Percentiles rank a stretch among this genome's conserved stretches.
Evolutionary conservation across 2,797 vertebrate species (phyloP).

Genomic region (Choloepus didactylus): DNA sequence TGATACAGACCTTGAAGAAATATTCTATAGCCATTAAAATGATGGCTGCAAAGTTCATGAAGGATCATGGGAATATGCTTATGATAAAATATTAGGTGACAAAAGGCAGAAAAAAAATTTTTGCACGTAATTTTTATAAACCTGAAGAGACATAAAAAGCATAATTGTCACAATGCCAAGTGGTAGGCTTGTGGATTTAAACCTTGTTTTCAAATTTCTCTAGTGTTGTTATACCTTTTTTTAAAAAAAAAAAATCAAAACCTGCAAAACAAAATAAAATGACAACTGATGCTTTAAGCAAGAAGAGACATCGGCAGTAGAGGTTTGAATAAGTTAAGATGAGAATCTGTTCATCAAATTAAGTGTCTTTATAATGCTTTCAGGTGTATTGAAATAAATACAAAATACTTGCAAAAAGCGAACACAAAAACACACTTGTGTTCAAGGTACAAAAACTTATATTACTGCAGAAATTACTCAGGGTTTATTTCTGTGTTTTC

Average conservation of each 20-base stretch:
- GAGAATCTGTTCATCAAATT: background rate
- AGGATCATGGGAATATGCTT: slow-evolving; percentile 63
- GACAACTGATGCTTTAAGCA: background rate
- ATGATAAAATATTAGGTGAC: slow-evolving; percentile 63
- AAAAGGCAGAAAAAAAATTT: slow-evolving; percentile 54
- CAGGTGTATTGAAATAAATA: slow-evolving; percentile 13
- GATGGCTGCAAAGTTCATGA: slow-evolving; percentile 62
- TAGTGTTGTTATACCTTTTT: slow-evolving; percentile 25
- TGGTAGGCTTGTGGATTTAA: background rate
- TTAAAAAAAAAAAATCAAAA: no score
- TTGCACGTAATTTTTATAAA: slow-evolving; percentile 55
- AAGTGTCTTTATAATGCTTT: background rate
- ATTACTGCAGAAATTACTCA: background rate
- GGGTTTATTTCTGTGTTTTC: slow-evolving; percentile 30
- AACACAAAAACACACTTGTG: slow-evolving; percentile 14
- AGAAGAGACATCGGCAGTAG: slow-evolving; percentile 16
- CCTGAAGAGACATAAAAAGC: slow-evolving; percentile 56
- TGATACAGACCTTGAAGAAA: slow-evolving; percentile 71
- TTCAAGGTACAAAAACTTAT: slow-evolving; percentile 39
- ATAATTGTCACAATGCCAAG: slow-evolving; percentile 30
- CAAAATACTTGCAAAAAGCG: background rate
- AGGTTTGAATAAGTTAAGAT: background rate
- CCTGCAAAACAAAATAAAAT: background rate
- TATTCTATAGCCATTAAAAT: slow-evolving; percentile 75
- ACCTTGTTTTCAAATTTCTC: slow-evolving; percentile 65